phyloP scores from a whole-genome alignment of 2,888 invertebrate genomes.

The Brachypalpus laphriformis region DNA sequence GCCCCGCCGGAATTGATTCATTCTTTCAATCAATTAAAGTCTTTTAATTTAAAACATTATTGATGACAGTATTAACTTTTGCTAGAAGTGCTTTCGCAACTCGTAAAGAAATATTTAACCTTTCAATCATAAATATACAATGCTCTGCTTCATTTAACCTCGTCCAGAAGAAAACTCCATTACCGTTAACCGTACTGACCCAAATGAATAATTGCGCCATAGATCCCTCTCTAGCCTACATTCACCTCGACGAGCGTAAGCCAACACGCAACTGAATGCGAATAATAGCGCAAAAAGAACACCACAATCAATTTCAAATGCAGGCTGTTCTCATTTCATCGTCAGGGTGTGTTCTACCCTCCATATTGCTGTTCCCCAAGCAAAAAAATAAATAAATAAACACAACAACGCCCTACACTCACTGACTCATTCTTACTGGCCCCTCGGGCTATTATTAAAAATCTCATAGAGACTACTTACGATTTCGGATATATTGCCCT shows the following conservation, averaged over 20 bases:
- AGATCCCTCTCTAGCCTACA: not conserved
- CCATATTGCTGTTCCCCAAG: not conserved
- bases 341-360: not conserved
- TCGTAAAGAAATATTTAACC: not conserved
- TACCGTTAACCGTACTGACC: conserved; percentile 28
- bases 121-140: not conserved
- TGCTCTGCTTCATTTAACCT: not conserved
- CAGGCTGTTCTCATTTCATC: conserved; percentile 5
- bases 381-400: not conserved
- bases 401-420: not conserved
- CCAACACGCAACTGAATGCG: not conserved
- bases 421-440: not conserved
- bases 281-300: conserved; percentile 6
- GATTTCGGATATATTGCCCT: conserved; percentile 82
- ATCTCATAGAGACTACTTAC: conserved; percentile 74
- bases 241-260: conserved; percentile 8
- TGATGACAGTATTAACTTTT: not conserved
- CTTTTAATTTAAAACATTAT: no score
- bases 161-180: not conserved
- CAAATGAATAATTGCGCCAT: conserved; percentile 19
- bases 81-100: not conserved
- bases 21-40: not conserved
- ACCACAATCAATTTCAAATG: conserved; percentile 36
- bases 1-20: no score
- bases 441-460: not conserved